These are phyloP conservation scores for Phortica variegata DNA, from an alignment of 1,140 invertebrate species.

Conservation along the genomic window DNA sequence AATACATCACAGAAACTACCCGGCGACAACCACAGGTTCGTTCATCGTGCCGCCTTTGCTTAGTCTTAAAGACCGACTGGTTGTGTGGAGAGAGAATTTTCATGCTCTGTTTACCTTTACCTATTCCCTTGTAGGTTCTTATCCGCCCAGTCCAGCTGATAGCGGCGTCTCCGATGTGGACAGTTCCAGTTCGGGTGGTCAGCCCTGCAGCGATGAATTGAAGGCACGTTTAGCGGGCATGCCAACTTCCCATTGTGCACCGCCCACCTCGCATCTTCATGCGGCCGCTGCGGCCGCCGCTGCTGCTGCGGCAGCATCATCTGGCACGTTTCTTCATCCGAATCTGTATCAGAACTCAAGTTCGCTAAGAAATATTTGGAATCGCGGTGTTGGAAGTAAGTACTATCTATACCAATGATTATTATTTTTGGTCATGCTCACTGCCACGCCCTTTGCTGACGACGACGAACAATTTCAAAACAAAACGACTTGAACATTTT, in stretches of 20 bases:
- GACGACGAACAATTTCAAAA: no score
- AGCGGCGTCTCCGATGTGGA: slow-evolving; percentile 96
- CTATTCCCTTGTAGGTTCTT: slow-evolving; percentile 67
- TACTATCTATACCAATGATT: no score
- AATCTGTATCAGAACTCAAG: slow-evolving; percentile 57
- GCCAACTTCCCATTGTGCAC: slow-evolving; percentile 38
- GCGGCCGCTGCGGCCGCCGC: slow-evolving; percentile 31
- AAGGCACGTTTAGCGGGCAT: slow-evolving; percentile 74
- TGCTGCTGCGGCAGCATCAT: slow-evolving; percentile 38
- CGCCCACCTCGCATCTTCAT: slow-evolving; percentile 31
- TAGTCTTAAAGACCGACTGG: slow-evolving; percentile 20
- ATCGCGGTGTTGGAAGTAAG: slow-evolving; percentile 57
- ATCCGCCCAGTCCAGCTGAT: slow-evolving; percentile 95
- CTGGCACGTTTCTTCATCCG: slow-evolving; percentile 57
- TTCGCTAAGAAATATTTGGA: slow-evolving; percentile 56
- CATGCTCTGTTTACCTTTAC: not conserved
- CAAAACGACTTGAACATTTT: no score
- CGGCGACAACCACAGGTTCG: slow-evolving; percentile 56
- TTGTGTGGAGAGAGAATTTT: no score
- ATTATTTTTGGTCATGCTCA: no score
- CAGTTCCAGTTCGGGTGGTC: slow-evolving; percentile 84
- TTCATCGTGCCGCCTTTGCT: slow-evolving; percentile 4
- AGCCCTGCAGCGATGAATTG: slow-evolving; percentile 82
- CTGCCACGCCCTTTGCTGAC: not conserved
- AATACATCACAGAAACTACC: slow-evolving; percentile 56